phyloP scores from a whole-genome alignment of 2,888 invertebrate species.

The Cephonodes hylas region DNA sequence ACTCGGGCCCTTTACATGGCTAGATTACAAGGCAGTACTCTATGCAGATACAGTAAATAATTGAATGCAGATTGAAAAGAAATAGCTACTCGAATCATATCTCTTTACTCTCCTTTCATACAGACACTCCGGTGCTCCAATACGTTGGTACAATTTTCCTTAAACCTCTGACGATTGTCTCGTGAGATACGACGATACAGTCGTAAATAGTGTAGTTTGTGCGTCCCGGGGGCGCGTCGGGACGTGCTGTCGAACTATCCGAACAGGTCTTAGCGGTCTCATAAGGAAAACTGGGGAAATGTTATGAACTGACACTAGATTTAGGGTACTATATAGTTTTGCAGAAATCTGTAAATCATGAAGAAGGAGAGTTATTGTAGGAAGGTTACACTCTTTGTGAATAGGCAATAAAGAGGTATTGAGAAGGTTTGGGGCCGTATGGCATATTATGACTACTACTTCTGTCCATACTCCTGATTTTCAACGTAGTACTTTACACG shows the following conservation, averaged over 20 bases:
- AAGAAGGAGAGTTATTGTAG: too few relatives aligned
- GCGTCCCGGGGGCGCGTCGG: neutral
- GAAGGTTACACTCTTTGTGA: too few relatives aligned
- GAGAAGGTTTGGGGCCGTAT: too few relatives aligned
- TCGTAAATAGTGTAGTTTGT: conserved; percentile 11
- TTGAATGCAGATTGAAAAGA: neutral
- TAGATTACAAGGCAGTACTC: too few relatives aligned
- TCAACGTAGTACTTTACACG: too few relatives aligned
- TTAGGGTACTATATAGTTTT: neutral
- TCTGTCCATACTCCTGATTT: too few relatives aligned
- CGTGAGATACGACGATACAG: neutral
- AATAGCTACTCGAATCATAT: neutral
- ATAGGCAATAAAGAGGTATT: too few relatives aligned
- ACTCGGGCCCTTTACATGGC: too few relatives aligned
- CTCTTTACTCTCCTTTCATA: neutral
- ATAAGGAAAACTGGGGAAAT: neutral
- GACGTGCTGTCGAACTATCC: neutral
- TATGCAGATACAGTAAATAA: too few relatives aligned
- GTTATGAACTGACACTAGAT: neutral
- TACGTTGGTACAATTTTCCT: neutral
- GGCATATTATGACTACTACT: too few relatives aligned
- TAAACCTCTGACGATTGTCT: neutral
- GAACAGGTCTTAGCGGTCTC: neutral
- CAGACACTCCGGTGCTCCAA: neutral
- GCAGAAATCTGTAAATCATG: too few relatives aligned